A percentile compares a stretch with the other conserved stretches of the same genome.
phyloP scores from a whole-genome alignment of 2,888 invertebrate genomes.

The Trilocha varians region DNA sequence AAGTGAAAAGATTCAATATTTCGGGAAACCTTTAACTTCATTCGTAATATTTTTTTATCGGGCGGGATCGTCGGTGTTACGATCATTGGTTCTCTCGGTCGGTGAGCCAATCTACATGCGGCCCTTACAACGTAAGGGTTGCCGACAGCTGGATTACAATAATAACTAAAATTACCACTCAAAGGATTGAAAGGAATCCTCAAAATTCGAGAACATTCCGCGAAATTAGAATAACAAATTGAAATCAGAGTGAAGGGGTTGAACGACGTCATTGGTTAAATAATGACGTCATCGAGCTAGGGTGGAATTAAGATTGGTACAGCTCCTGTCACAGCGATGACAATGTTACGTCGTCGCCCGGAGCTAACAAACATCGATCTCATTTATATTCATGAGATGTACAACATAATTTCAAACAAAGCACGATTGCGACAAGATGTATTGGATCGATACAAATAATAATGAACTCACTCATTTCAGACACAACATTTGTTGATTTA shows the following conservation, averaged over 20 bases:
- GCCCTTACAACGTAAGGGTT: too few relatives aligned
- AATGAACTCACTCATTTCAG: too few relatives aligned
- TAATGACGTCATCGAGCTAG: neutral
- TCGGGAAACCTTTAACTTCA: too few relatives aligned
- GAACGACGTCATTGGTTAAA: neutral
- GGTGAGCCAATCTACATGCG: too few relatives aligned
- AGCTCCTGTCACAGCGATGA: slow-evolving; percentile 24
- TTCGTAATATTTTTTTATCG: too few relatives aligned
- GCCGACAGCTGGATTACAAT: neutral
- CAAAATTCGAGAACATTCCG: neutral
- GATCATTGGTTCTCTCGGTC: too few relatives aligned
- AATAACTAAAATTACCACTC: neutral
- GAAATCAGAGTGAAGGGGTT: neutral
- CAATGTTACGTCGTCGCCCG: slow-evolving; percentile 19
- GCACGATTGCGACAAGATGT: neutral
- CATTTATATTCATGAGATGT: slow-evolving; percentile 35
- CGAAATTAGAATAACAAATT: neutral
- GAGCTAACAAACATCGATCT: slow-evolving; percentile 23
- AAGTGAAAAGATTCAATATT: too few relatives aligned
- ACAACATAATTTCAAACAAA: slow-evolving; percentile 16
- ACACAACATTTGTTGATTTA: too few relatives aligned
- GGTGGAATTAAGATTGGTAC: slow-evolving; percentile 17
- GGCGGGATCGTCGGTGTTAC: too few relatives aligned
- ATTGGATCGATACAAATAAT: neutral
- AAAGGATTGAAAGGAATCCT: neutral